A percentile compares a stretch with the other conserved stretches of the same genome.
These are phyloP conservation scores for Apostichopus californicus DNA, from an alignment of 35 echinoderm and acorn worm genomes.

Conservation along the genomic window DNA sequence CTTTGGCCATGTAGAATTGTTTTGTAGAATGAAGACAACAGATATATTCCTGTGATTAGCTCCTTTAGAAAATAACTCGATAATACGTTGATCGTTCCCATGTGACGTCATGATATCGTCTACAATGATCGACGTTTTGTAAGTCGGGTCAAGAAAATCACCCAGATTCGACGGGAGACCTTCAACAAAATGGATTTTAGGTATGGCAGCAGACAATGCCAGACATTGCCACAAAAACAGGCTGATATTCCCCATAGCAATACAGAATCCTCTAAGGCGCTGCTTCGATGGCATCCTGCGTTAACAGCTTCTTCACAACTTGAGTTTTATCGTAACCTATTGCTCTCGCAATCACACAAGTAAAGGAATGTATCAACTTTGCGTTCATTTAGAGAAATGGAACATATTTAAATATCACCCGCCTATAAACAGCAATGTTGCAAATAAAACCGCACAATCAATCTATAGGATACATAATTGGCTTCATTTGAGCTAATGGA, in stretches of 20 bases:
- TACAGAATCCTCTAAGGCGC: slow-evolving; percentile 43
- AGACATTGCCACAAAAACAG: slow-evolving; percentile 6
- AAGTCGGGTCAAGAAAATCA: neutral
- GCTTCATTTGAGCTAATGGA: neutral
- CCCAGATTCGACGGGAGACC: neutral
- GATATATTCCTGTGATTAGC: slow-evolving; percentile 36
- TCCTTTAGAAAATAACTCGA: slow-evolving; percentile 24
- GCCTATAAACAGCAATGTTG: neutral
- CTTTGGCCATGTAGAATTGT: neutral
- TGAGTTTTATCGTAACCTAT: slow-evolving; percentile 48
- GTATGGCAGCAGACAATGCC: slow-evolving; percentile 28
- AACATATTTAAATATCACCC: neutral
- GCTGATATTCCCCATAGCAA: slow-evolving; percentile 55
- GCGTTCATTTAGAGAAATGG: neutral
- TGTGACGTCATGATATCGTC: slow-evolving; percentile 24
- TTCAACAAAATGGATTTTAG: slow-evolving; percentile 44
- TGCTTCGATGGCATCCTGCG: slow-evolving; percentile 52
- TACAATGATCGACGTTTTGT: neutral
- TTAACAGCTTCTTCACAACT: slow-evolving; percentile 38
- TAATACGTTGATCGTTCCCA: slow-evolving; percentile 22
- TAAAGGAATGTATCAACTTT: slow-evolving; percentile 22
- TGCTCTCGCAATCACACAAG: slow-evolving; percentile 23
- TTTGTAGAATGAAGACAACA: neutral
- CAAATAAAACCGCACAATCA: too few relatives aligned
- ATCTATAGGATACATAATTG: neutral